phyloP scores from a whole-genome alignment of 2,113 vertebrate species.

The Synchiropus splendidus region DNA sequence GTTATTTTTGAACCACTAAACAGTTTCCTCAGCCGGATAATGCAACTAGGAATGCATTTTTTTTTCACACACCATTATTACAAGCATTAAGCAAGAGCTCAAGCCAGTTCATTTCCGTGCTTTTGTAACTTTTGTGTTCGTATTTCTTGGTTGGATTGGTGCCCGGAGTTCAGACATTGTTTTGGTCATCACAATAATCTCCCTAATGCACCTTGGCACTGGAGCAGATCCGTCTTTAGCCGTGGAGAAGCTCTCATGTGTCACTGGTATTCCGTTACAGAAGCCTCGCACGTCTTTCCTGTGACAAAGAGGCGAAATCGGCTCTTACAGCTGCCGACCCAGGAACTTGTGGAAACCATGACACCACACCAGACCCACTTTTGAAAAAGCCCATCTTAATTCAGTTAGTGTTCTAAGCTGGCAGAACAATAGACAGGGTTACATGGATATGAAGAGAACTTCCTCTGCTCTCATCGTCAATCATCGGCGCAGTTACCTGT shows the following conservation, averaged over 20 bases:
- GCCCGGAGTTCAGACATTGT: slow-evolving; percentile 55
- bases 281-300: slow-evolving; percentile 52
- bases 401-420: slow-evolving; percentile 22
- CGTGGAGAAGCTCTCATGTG: slow-evolving; percentile 59
- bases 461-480: too few relatives aligned
- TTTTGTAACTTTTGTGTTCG: slow-evolving; percentile 24
- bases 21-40: too few relatives aligned
- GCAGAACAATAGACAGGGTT: slow-evolving; percentile 23
- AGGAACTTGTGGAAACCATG: slow-evolving; percentile 48
- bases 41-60: too few relatives aligned
- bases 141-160: slow-evolving; percentile 37
- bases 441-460: not conserved
- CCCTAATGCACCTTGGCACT: slow-evolving; percentile 55
- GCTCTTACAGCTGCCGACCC: slow-evolving; percentile 45
- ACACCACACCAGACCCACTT: slow-evolving; percentile 24
- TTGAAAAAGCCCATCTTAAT: slow-evolving; percentile 43
- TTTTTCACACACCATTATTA: too few relatives aligned
- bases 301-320: slow-evolving; percentile 52
- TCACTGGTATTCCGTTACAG: slow-evolving; percentile 48
- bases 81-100: too few relatives aligned
- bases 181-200: slow-evolving; percentile 48
- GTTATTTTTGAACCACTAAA: too few relatives aligned
- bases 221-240: slow-evolving; percentile 48
- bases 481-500: too few relatives aligned
- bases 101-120: too few relatives aligned